Percentiles rank a stretch among this genome's conserved stretches.
These are phyloP conservation scores for Acanthisitta chloris DNA, from an alignment of 2,113 vertebrate species.

Conservation along the genomic window DNA sequence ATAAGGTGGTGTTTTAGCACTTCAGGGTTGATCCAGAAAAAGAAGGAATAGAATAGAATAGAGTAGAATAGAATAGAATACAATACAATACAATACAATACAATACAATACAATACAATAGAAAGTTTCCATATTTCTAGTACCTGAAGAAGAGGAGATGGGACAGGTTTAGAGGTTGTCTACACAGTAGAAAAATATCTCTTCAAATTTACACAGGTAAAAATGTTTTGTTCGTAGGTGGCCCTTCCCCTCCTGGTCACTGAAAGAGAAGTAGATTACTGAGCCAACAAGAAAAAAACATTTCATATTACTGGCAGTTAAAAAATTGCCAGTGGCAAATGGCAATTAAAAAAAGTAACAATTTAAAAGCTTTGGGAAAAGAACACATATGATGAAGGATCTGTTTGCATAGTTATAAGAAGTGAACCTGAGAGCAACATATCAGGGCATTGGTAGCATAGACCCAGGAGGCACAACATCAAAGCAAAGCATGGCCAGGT, in stretches of 20 bases:
- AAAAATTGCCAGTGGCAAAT: too few species aligned
- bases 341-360: background rate
- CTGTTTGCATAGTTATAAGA: background rate
- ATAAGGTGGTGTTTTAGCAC: background rate
- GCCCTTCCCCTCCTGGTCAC: background rate
- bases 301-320: background rate
- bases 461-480: background rate
- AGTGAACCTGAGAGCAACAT: background rate
- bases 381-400: background rate
- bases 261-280: background rate
- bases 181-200: slow-evolving; percentile 15
- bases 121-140: background rate
- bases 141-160: background rate
- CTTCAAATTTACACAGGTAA: background rate
- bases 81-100: background rate
- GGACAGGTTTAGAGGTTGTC: background rate
- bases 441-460: background rate
- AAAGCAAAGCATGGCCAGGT: background rate
- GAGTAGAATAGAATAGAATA: background rate
- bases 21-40: background rate
- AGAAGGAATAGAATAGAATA: background rate
- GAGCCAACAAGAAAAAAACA: background rate
- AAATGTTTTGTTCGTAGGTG: background rate
- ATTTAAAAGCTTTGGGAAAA: background rate
- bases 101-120: background rate